Conservation (phyloP, 2,888 invertebrate species). For the Odontocolon sp. region DNA sequence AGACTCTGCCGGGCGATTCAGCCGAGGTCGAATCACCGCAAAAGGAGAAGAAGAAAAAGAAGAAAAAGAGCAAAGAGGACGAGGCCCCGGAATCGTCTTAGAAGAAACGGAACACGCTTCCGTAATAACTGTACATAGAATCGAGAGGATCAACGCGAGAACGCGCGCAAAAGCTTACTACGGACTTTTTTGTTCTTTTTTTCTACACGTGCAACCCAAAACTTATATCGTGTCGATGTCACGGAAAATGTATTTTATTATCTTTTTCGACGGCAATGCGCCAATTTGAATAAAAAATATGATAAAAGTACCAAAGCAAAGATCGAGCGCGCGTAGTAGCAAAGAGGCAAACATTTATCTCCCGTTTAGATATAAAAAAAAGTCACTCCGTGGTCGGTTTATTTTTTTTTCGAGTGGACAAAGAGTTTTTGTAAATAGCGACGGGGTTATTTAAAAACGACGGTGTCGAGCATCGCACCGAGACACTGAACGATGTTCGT, state of each 20-base stretch:
- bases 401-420: neutral
- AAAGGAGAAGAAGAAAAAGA: constrained; percentile 89
- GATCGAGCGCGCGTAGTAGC: too few species aligned
- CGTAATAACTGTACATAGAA: constrained; percentile 55
- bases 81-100: constrained; percentile 74
- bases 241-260: constrained; percentile 50
- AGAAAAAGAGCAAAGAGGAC: constrained; percentile 88
- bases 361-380: too few species aligned
- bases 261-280: constrained; percentile 65
- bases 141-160: constrained; percentile 30
- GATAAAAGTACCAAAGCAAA: too few species aligned
- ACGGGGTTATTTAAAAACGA: constrained; percentile 90
- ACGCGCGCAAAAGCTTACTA: too few species aligned
- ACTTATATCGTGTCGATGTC: constrained; percentile 45
- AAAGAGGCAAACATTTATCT: too few species aligned
- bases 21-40: constrained; percentile 72
- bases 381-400: too few species aligned
- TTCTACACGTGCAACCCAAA: constrained; percentile 43
- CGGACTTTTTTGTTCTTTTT: constrained; percentile 49
- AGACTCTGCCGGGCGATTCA: constrained; percentile 78
- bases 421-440: constrained; percentile 43
- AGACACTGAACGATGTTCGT: constrained; percentile 98
- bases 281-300: constrained; percentile 69
- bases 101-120: constrained; percentile 15
- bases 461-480: constrained; percentile 97